phyloP scores from a whole-genome alignment of 1,140 invertebrate genomes.

The Diorhabda carinulata region DNA sequence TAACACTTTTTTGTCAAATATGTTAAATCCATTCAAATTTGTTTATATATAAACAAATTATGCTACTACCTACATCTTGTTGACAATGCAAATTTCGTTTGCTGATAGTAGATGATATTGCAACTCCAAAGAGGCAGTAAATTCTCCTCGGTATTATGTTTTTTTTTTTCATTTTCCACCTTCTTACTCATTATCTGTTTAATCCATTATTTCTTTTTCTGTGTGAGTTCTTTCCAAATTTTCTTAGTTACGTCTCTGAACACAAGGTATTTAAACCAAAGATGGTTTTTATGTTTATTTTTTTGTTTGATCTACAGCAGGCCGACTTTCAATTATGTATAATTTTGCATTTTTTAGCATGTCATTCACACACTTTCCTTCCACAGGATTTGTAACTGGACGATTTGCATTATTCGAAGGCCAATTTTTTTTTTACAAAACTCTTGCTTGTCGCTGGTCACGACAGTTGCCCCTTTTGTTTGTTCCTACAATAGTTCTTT shows the following conservation, averaged over 20 bases:
- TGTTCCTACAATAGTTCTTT: background rate
- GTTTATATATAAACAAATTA: too few relatives aligned
- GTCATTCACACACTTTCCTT: slow-evolving; percentile 12
- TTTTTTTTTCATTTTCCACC: too few relatives aligned
- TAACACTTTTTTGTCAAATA: too few relatives aligned
- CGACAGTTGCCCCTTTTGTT: background rate
- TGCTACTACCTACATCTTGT: too few relatives aligned
- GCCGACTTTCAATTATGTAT: slow-evolving; percentile 18
- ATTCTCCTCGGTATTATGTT: too few relatives aligned
- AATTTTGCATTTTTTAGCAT: slow-evolving; percentile 20
- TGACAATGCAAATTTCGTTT: too few relatives aligned
- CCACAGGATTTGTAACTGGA: background rate
- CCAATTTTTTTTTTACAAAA: background rate
- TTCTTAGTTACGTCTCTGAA: background rate
- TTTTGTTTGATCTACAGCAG: slow-evolving; percentile 5
- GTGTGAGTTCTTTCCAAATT: background rate
- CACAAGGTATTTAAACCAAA: background rate
- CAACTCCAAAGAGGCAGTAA: too few relatives aligned
- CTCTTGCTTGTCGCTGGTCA: background rate
- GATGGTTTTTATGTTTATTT: slow-evolving; percentile 12
- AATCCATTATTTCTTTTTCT: too few relatives aligned
- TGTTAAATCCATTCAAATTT: too few relatives aligned
- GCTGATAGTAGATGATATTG: too few relatives aligned
- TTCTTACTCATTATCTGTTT: too few relatives aligned
- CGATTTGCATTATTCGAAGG: background rate